Evolutionary conservation across 2,113 vertebrate genomes (phyloP), one percentile per base, ranked within the genome.

Genomic region (Paradisaea rubra): DNA sequence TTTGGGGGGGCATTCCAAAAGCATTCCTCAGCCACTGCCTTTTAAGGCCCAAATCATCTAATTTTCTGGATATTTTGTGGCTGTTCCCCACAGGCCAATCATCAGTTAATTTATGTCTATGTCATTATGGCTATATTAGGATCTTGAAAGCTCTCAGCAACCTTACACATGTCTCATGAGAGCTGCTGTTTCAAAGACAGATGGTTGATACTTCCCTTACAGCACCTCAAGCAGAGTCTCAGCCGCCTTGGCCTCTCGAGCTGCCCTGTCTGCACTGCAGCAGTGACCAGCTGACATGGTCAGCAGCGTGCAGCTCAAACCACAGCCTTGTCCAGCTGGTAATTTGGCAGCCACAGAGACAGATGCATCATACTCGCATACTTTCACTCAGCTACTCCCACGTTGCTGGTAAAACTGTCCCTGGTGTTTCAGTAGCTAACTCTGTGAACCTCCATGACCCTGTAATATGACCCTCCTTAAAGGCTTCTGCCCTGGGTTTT

Each of bases 381-480:
- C 21, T 59, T 66, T 19, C 22, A 57, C 16, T 69, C n/a, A 28
- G 37, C 59, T 92, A 14, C 71, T 83, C 22, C 31, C 27, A 7
- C 2, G 5, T 0, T 33, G 41, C 70, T 47, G 30, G 61, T 68
- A 52, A 64, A 82, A 52, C 30, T 15, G 7, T 37, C 11, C n/a
- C 53, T 74, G 47, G 14, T 27, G 31, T 19, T 82, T 68, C 68
- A 5, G 44, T 2, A 17, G 19, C 50, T 54, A 15, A 21, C 18
- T 87, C 57, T 60, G 4, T 61, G 69, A 53, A 39, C 59, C n/a
- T 33, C 1, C 20, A 0, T 50, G 42, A 59, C 52, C 39, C 39
- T 2, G 2, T 63, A 63, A 20, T 2, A 4, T 13, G 27, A 56
- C 13, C 15, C 10, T 10, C 3, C 0, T 54, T 45, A 20, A 28